These are phyloP conservation scores for Deroplatys truncata DNA, from an alignment of 2,888 invertebrate genomes.

Conservation along the genomic window DNA sequence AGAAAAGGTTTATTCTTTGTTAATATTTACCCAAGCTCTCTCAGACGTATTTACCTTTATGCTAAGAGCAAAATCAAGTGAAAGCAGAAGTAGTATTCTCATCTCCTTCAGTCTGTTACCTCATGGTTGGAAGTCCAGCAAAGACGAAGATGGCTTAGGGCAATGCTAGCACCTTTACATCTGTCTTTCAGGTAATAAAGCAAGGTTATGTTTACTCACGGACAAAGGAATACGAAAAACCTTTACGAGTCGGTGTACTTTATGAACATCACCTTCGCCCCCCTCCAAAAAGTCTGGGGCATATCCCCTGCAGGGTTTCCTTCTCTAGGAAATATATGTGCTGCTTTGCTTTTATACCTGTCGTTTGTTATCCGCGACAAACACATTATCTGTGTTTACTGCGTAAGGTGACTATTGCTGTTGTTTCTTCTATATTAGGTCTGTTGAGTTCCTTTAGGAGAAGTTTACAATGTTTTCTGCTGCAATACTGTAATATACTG, in stretches of 20 bases:
- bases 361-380: not conserved
- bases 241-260: not conserved
- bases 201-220: too few species aligned
- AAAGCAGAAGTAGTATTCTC: too few species aligned
- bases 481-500: too few species aligned
- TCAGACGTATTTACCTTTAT: too few species aligned
- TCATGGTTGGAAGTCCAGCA: too few species aligned
- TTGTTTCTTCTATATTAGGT: not conserved
- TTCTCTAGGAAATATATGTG: not conserved
- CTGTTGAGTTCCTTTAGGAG: not conserved
- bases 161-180: not conserved
- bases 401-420: not conserved
- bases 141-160: not conserved
- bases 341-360: not conserved
- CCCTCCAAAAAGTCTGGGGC: not conserved
- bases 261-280: not conserved
- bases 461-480: too few species aligned
- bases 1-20: too few species aligned
- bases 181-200: not conserved
- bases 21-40: too few species aligned
- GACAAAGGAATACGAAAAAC: not conserved
- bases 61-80: too few species aligned
- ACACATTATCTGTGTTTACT: not conserved
- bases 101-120: too few species aligned
- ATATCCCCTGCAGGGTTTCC: not conserved